Base-by-base conservation (phyloP, 1,140 invertebrate species). In the Laodelphax striatellus region DNA sequence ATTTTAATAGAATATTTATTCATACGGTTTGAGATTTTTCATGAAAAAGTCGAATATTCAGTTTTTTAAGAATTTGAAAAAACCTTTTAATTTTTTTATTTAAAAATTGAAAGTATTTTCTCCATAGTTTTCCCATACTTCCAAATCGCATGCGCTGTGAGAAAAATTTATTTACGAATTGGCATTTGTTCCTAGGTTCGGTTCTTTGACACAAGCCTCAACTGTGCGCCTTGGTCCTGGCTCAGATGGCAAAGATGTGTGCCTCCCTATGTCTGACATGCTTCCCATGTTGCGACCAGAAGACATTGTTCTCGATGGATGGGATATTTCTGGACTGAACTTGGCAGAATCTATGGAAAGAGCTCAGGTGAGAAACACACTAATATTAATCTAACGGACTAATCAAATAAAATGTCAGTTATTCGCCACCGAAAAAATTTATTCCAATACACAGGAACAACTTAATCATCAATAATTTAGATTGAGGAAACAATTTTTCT, bases 261-360 rank as follows among this genome's bases (percentile, higher is more conserved):
- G 85, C 72, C 79, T 92, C 9, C 91, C 92, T 0, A 82, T 97
- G 77, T 85, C 82, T 28, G 78, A 83, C 52, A 67, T 97, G 52
- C 70, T 98, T 10, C 95, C 95, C 0, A 92, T 95, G 85, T 83
- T 96, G 0, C 73, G 94, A 70, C 94, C 94, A 0, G 80, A 96
- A 73, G 84, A 97, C 67, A 80, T 98, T 46, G 78, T 87, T 22
- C 75, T 98, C 58, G 94, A 96, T 70, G 95, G 93, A 0, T 98
- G 95, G 95, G 95, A 98, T 71, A 97, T 98, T 64, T 96, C 90
- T 14, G 76, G 79, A 0, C 68, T 85, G 53, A 92, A 97, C 70
- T 63, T 98, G 56, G 88, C 84, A 0, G 88, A 93, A 63, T 83
- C 92, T 0, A 93, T 66, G 62, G 57, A 66, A 52, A 60, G 67